Evolutionary conservation across 2,888 invertebrate species (phyloP), one percentile per base, ranked within the genome.

Genomic region (Sinodicranocentrus sp.): DNA sequence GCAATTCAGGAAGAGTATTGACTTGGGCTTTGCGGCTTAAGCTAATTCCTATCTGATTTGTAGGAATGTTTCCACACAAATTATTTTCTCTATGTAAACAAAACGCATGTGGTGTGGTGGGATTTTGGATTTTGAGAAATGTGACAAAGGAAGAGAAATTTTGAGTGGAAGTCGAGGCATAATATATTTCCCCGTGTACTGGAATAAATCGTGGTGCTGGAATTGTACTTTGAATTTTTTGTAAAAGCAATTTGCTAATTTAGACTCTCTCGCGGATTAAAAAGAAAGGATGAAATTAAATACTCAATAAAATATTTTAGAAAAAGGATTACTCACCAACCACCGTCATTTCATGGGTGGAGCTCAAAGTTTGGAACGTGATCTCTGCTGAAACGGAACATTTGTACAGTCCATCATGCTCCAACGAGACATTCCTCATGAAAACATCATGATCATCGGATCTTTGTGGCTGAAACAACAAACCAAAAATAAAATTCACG

Each of bases 351-450:
- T 84, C 76, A 57, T 71, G 39, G 5, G 80, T 28, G n/a, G 70
- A 85, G 28, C 10, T 13, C 26, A 86, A 33, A 1, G 87, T 87
- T 59, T 87, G 73, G 68, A 88, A 88, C 21, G 86, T 76, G 3
- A 70, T 68, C 54, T 88, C 88, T 0, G 85, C 86, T 6, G 88
- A 79, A 1, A 85, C 88, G 28, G 84, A 84, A 75, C 88, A 88
- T 71, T 83, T 85, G 76, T 82, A 88, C 73, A 68, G 28, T 28
- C 87, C 88, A 33, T 78, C 71, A 25, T 73, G 78, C 25, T 88
- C 84, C 71, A 87, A 17, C 1, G 86, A 63, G 73, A 85, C 85
- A 61, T 85, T 85, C 39, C 70, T 80, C 17, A 88, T 84, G 26
- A 77, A 72, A 21, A 88, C 87, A 25, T 86, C 85, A 52, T 85